These are phyloP conservation scores for Eugnorisma glareosa DNA, from an alignment of 2,888 invertebrate species.

Conservation along the genomic window DNA sequence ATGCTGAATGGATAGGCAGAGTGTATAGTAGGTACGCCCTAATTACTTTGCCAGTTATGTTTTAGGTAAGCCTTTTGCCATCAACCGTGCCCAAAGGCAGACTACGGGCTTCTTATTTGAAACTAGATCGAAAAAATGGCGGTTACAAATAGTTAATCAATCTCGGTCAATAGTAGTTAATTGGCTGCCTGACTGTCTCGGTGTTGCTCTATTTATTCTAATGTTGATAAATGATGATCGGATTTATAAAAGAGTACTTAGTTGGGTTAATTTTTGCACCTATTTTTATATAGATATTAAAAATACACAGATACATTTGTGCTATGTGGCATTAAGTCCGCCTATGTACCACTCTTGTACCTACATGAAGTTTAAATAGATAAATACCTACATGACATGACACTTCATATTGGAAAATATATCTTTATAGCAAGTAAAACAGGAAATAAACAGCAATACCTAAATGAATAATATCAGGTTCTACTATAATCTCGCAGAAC, in stretches of 20 bases:
- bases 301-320: neutral
- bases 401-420: neutral
- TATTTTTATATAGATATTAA: neutral
- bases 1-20: neutral
- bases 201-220: no score
- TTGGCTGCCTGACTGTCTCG: no score
- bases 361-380: no score
- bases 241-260: no score
- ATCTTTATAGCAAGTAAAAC: neutral
- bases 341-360: no score
- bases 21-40: neutral
- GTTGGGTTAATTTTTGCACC: neutral
- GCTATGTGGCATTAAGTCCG: no score
- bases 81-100: neutral
- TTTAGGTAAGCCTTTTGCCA: neutral
- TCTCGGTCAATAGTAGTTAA: no score
- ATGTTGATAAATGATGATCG: no score
- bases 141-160: no score
- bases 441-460: conserved; percentile 1
- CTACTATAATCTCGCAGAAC: neutral
- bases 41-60: neutral
- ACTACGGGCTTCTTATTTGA: neutral
- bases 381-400: no score
- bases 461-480: neutral
- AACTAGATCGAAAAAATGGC: no score